Evolutionary conservation across 2,888 invertebrate genomes (phyloP).

Genomic region (Leptopilina drosophilae): DNA sequence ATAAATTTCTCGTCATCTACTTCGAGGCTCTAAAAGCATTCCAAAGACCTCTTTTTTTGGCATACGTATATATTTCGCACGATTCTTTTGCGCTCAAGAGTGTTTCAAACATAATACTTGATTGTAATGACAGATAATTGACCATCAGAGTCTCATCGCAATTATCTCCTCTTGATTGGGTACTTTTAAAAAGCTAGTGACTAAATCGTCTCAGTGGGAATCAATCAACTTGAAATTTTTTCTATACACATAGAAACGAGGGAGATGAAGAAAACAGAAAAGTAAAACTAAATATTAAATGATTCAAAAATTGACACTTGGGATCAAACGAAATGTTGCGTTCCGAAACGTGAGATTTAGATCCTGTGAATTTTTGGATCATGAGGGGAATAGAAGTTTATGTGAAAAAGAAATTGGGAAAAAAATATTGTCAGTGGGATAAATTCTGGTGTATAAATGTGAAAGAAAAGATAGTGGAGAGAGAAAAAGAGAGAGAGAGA

Average conservation of each 20-base stretch:
- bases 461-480: neutral
- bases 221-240: constrained; percentile 2
- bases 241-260: neutral
- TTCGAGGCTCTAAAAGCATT: constrained; percentile 30
- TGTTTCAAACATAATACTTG: constrained; percentile 17
- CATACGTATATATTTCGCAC: neutral
- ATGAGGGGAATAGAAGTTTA: too few relatives aligned
- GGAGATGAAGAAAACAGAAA: neutral
- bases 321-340: neutral
- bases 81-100: constrained; percentile 13
- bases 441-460: constrained; percentile 21
- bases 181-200: constrained; percentile 7
- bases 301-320: too few relatives aligned
- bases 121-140: constrained; percentile 37
- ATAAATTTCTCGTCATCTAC: constrained; percentile 6
- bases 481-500: too few relatives aligned
- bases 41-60: neutral
- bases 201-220: neutral
- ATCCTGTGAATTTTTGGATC: too few relatives aligned
- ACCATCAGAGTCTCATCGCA: constrained; percentile 19
- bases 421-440: neutral
- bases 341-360: neutral
- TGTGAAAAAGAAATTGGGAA: too few relatives aligned
- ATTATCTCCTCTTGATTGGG: constrained; percentile 20
- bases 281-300: neutral